These are phyloP conservation scores for Pogonocherus hispidulus DNA, from an alignment of 2,888 invertebrate genomes.

Conservation along the genomic window DNA sequence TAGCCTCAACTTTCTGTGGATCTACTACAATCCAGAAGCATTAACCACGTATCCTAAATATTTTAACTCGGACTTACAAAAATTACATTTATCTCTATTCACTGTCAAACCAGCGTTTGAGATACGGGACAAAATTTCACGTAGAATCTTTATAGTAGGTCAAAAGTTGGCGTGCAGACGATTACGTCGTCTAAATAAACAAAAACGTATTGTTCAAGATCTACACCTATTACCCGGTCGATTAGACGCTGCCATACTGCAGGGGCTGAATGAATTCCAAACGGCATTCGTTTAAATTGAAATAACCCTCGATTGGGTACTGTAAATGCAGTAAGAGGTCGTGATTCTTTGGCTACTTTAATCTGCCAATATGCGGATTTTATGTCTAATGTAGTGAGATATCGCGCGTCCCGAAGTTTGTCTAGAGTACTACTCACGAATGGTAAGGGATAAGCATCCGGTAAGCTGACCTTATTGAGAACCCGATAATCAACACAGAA, in stretches of 20 bases:
- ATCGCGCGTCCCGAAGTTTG: background rate
- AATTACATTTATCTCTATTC: constrained; percentile 40
- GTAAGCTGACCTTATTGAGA: background rate
- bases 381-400: background rate
- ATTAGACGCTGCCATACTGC: constrained; percentile 37
- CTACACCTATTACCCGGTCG: constrained; percentile 34
- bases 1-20: constrained; percentile 43
- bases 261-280: constrained; percentile 49
- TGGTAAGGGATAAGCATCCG: background rate
- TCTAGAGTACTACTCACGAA: background rate
- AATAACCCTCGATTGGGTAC: constrained; percentile 23
- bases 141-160: constrained; percentile 43
- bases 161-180: constrained; percentile 39
- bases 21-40: constrained; percentile 37
- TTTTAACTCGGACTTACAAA: constrained; percentile 40
- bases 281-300: constrained; percentile 46
- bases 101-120: constrained; percentile 47
- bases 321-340: constrained; percentile 27
- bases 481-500: background rate
- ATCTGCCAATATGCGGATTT: background rate
- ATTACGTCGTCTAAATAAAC: constrained; percentile 40
- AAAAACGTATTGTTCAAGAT: constrained; percentile 39
- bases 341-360: background rate
- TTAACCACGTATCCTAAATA: constrained; percentile 48
- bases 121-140: constrained; percentile 49